Evolutionary conservation across 2,797 vertebrate species (phyloP).

Genomic region (Mus caroli): DNA sequence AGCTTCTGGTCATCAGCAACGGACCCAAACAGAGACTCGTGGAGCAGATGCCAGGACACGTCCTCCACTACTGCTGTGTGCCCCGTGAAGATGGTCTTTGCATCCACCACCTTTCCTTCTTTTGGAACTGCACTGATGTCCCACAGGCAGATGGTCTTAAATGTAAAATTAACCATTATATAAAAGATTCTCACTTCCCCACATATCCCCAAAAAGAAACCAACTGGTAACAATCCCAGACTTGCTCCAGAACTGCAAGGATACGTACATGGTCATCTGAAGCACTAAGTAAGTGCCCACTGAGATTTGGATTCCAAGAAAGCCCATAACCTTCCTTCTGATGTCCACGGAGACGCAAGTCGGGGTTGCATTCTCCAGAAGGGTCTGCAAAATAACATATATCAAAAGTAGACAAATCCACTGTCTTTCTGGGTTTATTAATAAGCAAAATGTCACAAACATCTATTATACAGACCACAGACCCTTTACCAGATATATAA

Average conservation of each 20-base stretch:
- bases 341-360: constrained; percentile 96
- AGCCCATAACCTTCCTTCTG: constrained; percentile 99
- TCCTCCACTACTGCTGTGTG: constrained; percentile 99
- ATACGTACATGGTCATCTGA: constrained; percentile 97
- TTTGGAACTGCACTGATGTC: constrained; percentile 98
- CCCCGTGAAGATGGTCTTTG: constrained; percentile 99
- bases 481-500: constrained; percentile 15
- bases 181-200: constrained; percentile 46
- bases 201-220: not conserved
- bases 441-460: constrained; percentile 39
- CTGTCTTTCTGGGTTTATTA: constrained; percentile 27
- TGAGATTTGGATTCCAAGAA: constrained; percentile 99
- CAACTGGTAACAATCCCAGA: constrained; percentile 38
- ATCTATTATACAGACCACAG: constrained; percentile 3
- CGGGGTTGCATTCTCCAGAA: constrained; percentile 98
- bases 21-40: constrained; percentile 97
- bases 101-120: constrained; percentile 98
- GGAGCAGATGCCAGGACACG: constrained; percentile 98
- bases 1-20: constrained; percentile 99
- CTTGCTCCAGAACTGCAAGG: constrained; percentile 23
- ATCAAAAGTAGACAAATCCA: not conserved
- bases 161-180: constrained; percentile 71
- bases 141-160: constrained; percentile 98
- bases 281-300: constrained; percentile 97
- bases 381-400: constrained; percentile 91